Evolutionary conservation across 1,140 invertebrate genomes (phyloP), one percentile per base, ranked within the genome.

Genomic region (Nymphalis io): DNA sequence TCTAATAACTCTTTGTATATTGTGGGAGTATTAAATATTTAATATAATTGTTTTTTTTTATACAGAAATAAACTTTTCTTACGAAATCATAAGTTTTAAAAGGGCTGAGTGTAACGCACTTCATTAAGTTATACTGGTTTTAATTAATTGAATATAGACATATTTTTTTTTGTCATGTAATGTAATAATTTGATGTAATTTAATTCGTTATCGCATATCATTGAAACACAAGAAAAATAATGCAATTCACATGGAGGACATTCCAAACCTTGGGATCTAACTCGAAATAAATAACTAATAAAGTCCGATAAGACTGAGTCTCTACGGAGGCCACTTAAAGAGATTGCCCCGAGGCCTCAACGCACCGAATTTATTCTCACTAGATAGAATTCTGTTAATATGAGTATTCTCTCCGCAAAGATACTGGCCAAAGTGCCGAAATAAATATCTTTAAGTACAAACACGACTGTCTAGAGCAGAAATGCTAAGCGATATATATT

Each of bases 371-470:
- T 73, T 70, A 71, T 67, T 76, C 63, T 57, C 67, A 57, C 44
- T 60, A 68, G 69, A 73, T 70, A 69, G 66, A 71, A 69, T 72
- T 44, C 58, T 59, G 68, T 67, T 78, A 71, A 71, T 73, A 73
- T 69, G 62, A 64, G 46, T 48, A 68, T 75, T 71, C 48, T 70
- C 55, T 59, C 67, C 69, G 57, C 61, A 51, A 33, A 61, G 60
- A 62, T 73, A 73, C 62, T 61, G 48, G 58, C 62, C 67, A 69
- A 69, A 73, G 67, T 62, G 73, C 63, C 69, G 70, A 77, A 81
- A 81, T 81, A 81, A 81, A 81, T 81, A 79, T 79, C 64, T 69
- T 74, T 75, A 79, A 81, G 76, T 77, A 77, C 70, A 63, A 73
- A 66, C 57, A 51, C 57, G 68, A 67, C 71, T 75, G 75, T 72